Conservation (phyloP, 2,888 invertebrate species). For the Hypercompe scribonia region DNA sequence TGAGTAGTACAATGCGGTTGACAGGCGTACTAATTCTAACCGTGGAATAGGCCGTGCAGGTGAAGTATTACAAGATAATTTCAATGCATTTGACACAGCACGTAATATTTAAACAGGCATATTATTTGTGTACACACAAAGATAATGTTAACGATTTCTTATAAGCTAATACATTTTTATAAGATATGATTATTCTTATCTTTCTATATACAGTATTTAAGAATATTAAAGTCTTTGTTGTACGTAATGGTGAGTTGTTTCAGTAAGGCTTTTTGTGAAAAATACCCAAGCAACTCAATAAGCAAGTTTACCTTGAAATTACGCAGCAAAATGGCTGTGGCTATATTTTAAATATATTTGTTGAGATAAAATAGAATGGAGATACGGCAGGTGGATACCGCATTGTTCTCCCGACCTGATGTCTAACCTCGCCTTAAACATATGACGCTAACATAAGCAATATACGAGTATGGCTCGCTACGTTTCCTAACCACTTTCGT, state of each 20-base stretch:
- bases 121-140: slow-evolving; percentile 14
- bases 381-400: slow-evolving; percentile 58
- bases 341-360: slow-evolving; percentile 28
- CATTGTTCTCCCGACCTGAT: slow-evolving; percentile 50
- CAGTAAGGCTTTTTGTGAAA: not conserved
- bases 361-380: slow-evolving; percentile 53
- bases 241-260: slow-evolving; percentile 2
- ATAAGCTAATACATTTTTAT: slow-evolving; percentile 9
- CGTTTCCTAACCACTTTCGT: slow-evolving; percentile 62
- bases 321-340: slow-evolving; percentile 10
- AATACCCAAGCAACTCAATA: slow-evolving; percentile 13
- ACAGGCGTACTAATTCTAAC: slow-evolving; percentile 51
- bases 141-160: slow-evolving; percentile 3
- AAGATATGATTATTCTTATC: slow-evolving; percentile 1
- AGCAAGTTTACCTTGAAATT: slow-evolving; percentile 17
- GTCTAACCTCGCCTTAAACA: slow-evolving; percentile 49
- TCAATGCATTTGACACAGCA: slow-evolving; percentile 27
- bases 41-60: slow-evolving; percentile 30
- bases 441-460: slow-evolving; percentile 59
- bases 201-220: slow-evolving; percentile 6
- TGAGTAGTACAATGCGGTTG: slow-evolving; percentile 32
- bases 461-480: slow-evolving; percentile 60
- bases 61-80: slow-evolving; percentile 34
- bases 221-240: slow-evolving; percentile 11
- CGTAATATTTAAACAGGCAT: slow-evolving; percentile 19